Evolutionary conservation across 2,113 vertebrate genomes (phyloP).

Genomic region (Aegithalos caudatus): DNA sequence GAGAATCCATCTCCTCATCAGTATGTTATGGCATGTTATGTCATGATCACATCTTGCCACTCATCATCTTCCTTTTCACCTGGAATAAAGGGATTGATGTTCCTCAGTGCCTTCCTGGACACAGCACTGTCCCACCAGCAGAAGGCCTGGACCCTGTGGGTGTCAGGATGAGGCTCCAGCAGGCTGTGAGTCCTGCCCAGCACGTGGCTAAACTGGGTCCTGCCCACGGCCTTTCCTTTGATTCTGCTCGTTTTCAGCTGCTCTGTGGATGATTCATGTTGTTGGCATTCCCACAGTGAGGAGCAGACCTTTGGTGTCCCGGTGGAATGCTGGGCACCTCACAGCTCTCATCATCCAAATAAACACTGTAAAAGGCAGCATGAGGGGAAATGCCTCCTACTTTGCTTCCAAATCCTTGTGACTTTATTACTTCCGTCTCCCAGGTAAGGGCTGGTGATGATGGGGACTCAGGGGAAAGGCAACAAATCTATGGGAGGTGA

Average conservation of each 20-base stretch:
- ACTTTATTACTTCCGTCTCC: neutral
- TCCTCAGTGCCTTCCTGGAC: neutral
- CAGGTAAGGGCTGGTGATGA: neutral
- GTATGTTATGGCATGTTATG: neutral
- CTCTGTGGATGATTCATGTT: neutral
- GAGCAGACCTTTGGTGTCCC: neutral
- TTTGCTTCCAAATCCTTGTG: neutral
- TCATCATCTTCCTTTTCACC: neutral
- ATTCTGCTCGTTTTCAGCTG: neutral
- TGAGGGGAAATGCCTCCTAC: neutral
- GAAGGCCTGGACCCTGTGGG: neutral
- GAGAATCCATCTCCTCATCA: neutral
- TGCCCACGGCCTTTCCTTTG: neutral
- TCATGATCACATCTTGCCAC: neutral
- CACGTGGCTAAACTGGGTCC: accelerated
- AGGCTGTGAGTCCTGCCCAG: neutral
- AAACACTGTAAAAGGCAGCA: neutral
- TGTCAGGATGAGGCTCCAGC: neutral
- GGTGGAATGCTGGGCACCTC: neutral
- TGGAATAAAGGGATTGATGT: neutral
- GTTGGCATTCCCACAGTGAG: neutral
- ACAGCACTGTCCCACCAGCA: neutral
- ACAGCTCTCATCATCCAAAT: neutral
- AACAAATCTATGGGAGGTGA: accelerated
- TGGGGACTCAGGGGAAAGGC: accelerated